phyloP scores from a whole-genome alignment of 2,797 vertebrate genomes.

The Limosa lapponica region DNA sequence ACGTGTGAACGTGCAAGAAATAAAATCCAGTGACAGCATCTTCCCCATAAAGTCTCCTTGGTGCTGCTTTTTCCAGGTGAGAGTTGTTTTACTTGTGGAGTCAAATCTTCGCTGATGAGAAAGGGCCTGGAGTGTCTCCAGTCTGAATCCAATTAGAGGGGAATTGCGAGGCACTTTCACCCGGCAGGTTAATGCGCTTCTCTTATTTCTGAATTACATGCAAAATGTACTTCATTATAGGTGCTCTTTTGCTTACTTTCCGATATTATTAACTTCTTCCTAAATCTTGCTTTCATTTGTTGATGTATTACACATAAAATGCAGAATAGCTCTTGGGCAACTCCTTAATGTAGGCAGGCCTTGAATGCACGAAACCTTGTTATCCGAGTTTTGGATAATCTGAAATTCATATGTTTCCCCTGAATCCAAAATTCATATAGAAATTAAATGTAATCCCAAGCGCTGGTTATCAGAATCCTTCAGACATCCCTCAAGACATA shows the following conservation, averaged over 20 bases:
- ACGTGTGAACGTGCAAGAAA: fast-evolving
- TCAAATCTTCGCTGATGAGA: neutral
- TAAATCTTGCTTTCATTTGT: neutral
- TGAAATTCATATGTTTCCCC: neutral
- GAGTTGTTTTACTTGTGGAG: neutral
- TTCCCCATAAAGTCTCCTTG: neutral
- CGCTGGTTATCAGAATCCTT: conserved; percentile 27
- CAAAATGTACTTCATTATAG: neutral
- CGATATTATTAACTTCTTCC: neutral
- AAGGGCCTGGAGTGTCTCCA: neutral
- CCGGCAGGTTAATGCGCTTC: neutral
- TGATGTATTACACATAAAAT: neutral
- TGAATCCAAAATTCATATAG: neutral
- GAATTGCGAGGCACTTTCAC: neutral
- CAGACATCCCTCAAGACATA: conserved; percentile 25
- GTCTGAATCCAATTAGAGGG: neutral
- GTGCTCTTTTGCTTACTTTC: neutral
- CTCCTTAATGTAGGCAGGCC: neutral
- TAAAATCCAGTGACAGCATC: neutral
- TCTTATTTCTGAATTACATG: neutral
- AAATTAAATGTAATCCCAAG: conserved; percentile 16
- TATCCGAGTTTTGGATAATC: neutral
- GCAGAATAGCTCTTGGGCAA: neutral
- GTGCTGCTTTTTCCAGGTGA: fast-evolving
- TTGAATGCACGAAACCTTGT: neutral